phyloP scores from a whole-genome alignment of 1,140 invertebrate genomes.

The Drosophila kikkawai region DNA sequence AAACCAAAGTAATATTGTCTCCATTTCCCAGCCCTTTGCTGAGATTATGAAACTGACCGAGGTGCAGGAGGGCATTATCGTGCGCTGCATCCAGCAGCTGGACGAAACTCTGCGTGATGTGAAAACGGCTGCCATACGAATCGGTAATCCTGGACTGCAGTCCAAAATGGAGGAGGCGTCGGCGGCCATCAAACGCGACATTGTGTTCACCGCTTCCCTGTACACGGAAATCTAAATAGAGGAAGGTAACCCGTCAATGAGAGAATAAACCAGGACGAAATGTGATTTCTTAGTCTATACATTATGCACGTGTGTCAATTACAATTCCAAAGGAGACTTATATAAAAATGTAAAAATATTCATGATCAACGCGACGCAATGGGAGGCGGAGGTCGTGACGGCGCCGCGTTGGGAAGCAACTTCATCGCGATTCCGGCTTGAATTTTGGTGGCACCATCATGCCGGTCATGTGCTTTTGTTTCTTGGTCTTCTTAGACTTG shows the following conservation, averaged over 20 bases:
- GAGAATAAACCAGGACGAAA: conserved; percentile 18
- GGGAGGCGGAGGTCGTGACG: conserved; percentile 14
- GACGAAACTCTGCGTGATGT: conserved; percentile 97
- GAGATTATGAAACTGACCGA: conserved; percentile 97
- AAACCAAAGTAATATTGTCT: not conserved
- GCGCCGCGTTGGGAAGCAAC: conserved; percentile 26
- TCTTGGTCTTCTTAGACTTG: conserved; percentile 90
- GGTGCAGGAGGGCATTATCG: conserved; percentile 99
- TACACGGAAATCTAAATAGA: conserved; percentile 89
- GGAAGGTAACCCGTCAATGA: not conserved
- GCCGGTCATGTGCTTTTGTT: conserved; percentile 88
- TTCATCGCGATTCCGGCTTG: conserved; percentile 97
- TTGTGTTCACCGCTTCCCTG: conserved; percentile 98
- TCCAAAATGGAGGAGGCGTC: conserved; percentile 98
- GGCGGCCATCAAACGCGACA: conserved; percentile 97
- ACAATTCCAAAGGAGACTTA: conserved; percentile 72
- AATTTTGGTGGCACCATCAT: conserved; percentile 97
- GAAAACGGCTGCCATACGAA: conserved; percentile 95
- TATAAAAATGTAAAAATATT: conserved; percentile 74
- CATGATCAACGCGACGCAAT: conserved; percentile 27
- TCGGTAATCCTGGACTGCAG: conserved; percentile 95
- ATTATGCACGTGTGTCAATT: conserved; percentile 73
- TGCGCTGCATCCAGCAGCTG: conserved; percentile 97
- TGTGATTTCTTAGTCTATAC: conserved; percentile 61
- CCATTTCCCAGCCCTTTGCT: conserved; percentile 89